Conservation (phyloP, 2,113 vertebrate genomes). For the Phrynocephalus versicolor region DNA sequence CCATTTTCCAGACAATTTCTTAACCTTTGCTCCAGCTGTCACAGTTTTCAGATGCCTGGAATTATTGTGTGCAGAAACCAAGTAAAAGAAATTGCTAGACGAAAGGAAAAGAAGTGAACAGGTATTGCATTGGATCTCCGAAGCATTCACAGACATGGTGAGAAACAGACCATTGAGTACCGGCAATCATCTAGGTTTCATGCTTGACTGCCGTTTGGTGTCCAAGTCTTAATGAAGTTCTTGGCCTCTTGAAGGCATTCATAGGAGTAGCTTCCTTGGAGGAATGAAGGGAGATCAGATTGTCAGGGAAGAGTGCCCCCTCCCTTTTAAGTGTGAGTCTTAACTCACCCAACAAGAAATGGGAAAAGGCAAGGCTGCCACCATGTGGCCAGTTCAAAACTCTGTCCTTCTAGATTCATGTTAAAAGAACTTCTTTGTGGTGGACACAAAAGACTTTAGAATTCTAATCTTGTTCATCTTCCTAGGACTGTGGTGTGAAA, state of each 20-base stretch:
- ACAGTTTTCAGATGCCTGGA: background rate
- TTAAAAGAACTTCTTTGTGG: background rate
- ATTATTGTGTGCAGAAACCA: constrained; percentile 5
- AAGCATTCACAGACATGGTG: background rate
- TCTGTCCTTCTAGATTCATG: background rate
- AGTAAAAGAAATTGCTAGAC: background rate
- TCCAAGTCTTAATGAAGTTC: background rate
- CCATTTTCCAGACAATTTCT: background rate
- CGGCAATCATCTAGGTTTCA: constrained; percentile 15
- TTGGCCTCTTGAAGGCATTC: background rate
- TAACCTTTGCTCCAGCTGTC: background rate
- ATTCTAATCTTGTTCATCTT: background rate
- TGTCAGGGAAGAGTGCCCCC: background rate
- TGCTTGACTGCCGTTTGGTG: background rate
- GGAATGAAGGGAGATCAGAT: background rate
- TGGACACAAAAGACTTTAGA: background rate
- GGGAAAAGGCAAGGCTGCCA: constrained; percentile 57
- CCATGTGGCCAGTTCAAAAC: constrained; percentile 45
- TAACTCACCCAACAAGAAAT: background rate
- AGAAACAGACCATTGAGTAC: background rate
- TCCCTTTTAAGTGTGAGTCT: fast-evolving
- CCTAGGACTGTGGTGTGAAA: background rate
- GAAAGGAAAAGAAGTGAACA: background rate
- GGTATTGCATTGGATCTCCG: background rate
- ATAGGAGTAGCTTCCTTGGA: background rate